Evolutionary conservation across 2,888 invertebrate species (phyloP).

Genomic region (Trachelus troglodyta): DNA sequence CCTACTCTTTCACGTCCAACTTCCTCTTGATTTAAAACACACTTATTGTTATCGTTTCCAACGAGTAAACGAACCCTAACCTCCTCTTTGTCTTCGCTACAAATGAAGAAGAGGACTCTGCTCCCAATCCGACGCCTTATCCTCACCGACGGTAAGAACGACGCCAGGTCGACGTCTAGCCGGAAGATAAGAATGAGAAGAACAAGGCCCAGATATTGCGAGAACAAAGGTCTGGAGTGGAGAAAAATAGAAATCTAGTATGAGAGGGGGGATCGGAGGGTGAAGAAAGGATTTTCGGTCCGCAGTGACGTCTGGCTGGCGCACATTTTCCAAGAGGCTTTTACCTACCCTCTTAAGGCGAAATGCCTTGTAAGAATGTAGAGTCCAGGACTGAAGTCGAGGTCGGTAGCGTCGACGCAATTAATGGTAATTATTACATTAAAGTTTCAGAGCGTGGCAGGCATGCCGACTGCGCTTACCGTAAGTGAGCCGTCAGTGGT

Average conservation of each 20-base stretch:
- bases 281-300: not conserved
- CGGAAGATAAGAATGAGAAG: not conserved
- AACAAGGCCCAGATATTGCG: not conserved
- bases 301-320: not conserved
- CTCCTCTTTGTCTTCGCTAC: not conserved
- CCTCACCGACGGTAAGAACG: not conserved
- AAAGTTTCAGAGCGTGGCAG: slow-evolving; percentile 10
- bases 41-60: not conserved
- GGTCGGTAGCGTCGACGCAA: slow-evolving; percentile 16
- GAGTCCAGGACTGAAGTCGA: not conserved
- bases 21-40: not conserved
- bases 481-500: slow-evolving; percentile 16
- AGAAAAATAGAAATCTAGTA: not conserved
- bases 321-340: not conserved
- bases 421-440: slow-evolving; percentile 39
- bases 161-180: not conserved
- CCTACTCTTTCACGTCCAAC: not conserved
- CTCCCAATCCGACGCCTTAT: not conserved
- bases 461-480: slow-evolving; percentile 8
- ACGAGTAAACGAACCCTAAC: not conserved
- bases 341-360: not conserved
- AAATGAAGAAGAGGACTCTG: not conserved
- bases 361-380: not conserved
- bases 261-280: not conserved
- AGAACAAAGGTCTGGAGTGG: not conserved